Evolutionary conservation across 2,888 invertebrate species (phyloP).

Genomic region (Atethmia centrago): DNA sequence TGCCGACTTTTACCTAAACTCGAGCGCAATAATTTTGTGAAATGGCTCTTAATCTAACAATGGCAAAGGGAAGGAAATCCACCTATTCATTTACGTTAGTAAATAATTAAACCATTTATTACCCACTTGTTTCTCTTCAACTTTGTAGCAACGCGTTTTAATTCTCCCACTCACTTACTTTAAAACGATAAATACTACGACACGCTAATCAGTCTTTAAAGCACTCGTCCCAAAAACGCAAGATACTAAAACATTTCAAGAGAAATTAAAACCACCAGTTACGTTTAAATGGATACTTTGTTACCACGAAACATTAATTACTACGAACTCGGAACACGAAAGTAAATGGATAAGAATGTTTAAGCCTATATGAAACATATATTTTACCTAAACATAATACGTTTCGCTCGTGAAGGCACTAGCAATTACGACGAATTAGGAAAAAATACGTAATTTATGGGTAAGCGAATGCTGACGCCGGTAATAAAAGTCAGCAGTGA

Average conservation of each 20-base stretch:
- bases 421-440: no score
- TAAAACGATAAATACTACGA: constrained; percentile 46
- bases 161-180: constrained; percentile 9
- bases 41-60: no score
- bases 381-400: not conserved
- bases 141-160: not conserved
- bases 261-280: constrained; percentile 80
- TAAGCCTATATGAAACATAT: constrained; percentile 15
- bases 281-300: constrained; percentile 78
- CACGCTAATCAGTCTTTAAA: constrained; percentile 59
- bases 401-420: no score
- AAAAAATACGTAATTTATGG: no score
- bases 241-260: constrained; percentile 70
- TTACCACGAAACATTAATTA: constrained; percentile 79
- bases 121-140: not conserved
- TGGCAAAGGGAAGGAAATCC: no score
- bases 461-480: no score
- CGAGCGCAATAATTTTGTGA: no score
- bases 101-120: no score
- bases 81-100: no score
- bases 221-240: constrained; percentile 66
- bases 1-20: no score
- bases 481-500: no score
- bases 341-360: constrained; percentile 61
- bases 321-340: constrained; percentile 53